These are phyloP conservation scores for Pelvicachromis taeniatus DNA, from an alignment of 2,113 vertebrate genomes.

Conservation along the genomic window DNA sequence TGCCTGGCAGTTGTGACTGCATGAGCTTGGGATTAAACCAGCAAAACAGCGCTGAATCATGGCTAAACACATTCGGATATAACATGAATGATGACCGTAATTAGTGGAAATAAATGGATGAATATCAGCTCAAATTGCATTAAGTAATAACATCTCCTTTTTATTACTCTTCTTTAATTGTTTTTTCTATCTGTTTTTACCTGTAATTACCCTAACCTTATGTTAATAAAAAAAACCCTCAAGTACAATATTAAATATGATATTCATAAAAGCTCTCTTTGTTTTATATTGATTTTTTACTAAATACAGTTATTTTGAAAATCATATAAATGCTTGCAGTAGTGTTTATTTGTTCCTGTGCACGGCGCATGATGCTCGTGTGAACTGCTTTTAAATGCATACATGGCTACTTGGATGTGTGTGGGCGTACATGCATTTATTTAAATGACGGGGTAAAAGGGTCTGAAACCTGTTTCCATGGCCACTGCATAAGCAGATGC, in stretches of 20 bases:
- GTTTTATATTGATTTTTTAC: not conserved
- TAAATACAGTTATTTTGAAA: not conserved
- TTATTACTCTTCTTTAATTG: not conserved
- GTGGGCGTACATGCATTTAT: conserved; percentile 4
- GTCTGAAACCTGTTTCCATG: conserved; percentile 54
- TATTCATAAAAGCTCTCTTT: not conserved
- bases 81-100: not conserved
- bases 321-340: not conserved
- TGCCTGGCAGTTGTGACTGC: not conserved
- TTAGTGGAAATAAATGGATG: not conserved
- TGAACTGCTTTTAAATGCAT: not conserved
- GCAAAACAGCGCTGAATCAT: not conserved
- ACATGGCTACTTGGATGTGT: not conserved
- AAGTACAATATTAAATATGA: not conserved
- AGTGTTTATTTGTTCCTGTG: not conserved
- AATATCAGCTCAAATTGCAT: not conserved
- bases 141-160: not conserved
- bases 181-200: not conserved
- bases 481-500: conserved; percentile 44
- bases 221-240: not conserved
- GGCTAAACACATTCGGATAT: not conserved
- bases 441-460: conserved; percentile 16
- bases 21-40: not conserved
- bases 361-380: not conserved
- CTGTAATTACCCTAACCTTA: not conserved